phyloP scores from a whole-genome alignment of 2,888 invertebrate species.

The Scaptomyza tumidula region DNA sequence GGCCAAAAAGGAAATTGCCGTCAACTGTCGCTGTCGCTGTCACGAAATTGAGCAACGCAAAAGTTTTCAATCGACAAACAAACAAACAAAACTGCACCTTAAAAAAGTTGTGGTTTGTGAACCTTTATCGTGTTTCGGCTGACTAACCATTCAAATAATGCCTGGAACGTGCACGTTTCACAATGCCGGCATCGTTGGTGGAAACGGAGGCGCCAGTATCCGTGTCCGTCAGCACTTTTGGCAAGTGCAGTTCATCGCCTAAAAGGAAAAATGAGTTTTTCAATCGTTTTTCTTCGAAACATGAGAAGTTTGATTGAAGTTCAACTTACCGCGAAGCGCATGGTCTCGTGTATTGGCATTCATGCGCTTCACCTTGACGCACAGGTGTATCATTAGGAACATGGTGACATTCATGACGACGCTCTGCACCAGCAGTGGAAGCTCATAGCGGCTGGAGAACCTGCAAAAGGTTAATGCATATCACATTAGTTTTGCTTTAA shows the following conservation, averaged over 20 bases:
- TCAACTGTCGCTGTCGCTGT: slow-evolving; percentile 49
- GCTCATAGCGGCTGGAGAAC: slow-evolving; percentile 99
- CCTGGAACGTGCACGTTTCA: slow-evolving; percentile 83
- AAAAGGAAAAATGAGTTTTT: slow-evolving; percentile 17
- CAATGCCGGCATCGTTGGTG: slow-evolving; percentile 73
- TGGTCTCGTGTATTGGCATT: slow-evolving; percentile 87
- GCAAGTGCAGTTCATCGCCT: slow-evolving; percentile 83
- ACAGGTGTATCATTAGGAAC: slow-evolving; percentile 97
- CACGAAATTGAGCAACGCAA: slow-evolving; percentile 10
- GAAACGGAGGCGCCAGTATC: slow-evolving; percentile 81
- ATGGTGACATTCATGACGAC: slow-evolving; percentile 98
- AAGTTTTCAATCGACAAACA: slow-evolving; percentile 25
- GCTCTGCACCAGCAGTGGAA: slow-evolving; percentile 97
- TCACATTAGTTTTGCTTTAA: neutral
- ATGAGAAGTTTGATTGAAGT: too few species aligned
- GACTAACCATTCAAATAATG: slow-evolving; percentile 84
- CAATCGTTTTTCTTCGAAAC: neutral
- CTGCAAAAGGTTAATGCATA: slow-evolving; percentile 86
- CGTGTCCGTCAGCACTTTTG: slow-evolving; percentile 83
- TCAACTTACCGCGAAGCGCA: slow-evolving; percentile 91
- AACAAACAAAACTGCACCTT: slow-evolving; percentile 18
- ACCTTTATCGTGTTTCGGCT: neutral
- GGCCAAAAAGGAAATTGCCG: slow-evolving; percentile 42
- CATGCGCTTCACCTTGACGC: slow-evolving; percentile 93
- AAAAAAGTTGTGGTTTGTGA: neutral